Percentiles rank a stretch among this genome's conserved stretches.
Evolutionary conservation across 2,888 invertebrate species (phyloP).

Genomic region (Apamea sordens): DNA sequence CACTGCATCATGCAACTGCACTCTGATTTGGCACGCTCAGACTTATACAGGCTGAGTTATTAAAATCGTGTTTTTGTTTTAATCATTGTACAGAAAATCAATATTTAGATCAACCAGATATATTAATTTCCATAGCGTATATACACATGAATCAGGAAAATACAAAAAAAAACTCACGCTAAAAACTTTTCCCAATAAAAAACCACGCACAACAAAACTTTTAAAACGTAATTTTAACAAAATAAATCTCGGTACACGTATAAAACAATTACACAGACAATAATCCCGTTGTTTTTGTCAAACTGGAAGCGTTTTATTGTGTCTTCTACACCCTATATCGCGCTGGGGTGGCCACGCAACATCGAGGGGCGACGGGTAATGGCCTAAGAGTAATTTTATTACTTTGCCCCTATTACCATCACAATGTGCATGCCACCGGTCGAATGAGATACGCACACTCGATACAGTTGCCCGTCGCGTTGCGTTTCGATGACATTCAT

Average conservation of each 20-base stretch:
- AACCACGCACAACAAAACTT: slow-evolving; percentile 43
- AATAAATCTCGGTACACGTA: slow-evolving; percentile 77
- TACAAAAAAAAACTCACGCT: slow-evolving; percentile 12
- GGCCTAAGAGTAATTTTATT: slow-evolving; percentile 91
- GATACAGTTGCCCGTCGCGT: slow-evolving; percentile 63
- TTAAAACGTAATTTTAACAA: slow-evolving; percentile 63
- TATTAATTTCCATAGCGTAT: not conserved
- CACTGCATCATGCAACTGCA: slow-evolving; percentile 89
- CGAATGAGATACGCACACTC: slow-evolving; percentile 81
- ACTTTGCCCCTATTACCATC: slow-evolving; percentile 90
- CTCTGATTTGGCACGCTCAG: slow-evolving; percentile 88
- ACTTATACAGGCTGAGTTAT: slow-evolving; percentile 79
- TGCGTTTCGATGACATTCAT: slow-evolving; percentile 58
- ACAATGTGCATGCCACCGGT: slow-evolving; percentile 88
- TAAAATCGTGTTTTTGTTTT: slow-evolving; percentile 3
- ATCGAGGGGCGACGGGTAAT: slow-evolving; percentile 86
- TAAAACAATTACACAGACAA: slow-evolving; percentile 86
- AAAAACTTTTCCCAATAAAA: slow-evolving; percentile 57
- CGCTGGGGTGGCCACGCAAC: slow-evolving; percentile 74
- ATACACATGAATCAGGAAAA: slow-evolving; percentile 23
- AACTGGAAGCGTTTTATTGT: slow-evolving; percentile 84
- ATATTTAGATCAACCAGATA: not conserved
- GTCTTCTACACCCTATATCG: slow-evolving; percentile 85
- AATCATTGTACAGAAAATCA: not conserved
- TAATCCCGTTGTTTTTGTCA: slow-evolving; percentile 84